These are phyloP conservation scores for Adelognathus sp. DNA, from an alignment of 2,888 invertebrate species.

Conservation along the genomic window DNA sequence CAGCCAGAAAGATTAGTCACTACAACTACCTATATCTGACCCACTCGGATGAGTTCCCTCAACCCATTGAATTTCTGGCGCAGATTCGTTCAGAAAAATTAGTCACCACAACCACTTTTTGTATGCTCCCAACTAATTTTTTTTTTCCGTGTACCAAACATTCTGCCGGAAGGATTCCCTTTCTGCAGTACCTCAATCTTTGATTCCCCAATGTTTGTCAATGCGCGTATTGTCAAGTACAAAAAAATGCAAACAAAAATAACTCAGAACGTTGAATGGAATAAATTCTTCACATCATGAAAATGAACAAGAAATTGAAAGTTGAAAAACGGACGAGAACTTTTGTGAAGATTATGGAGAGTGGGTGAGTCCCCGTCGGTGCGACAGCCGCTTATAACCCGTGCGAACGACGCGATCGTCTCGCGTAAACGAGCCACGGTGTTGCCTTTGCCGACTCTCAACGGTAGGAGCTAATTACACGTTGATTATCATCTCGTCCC, in stretches of 20 bases:
- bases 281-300: not conserved
- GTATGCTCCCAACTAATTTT: no score
- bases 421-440: slow-evolving; percentile 39
- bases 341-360: not conserved
- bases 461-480: slow-evolving; percentile 69
- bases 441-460: slow-evolving; percentile 44
- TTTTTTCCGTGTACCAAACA: no score
- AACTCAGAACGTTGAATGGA: not conserved
- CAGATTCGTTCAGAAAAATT: no score
- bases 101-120: no score
- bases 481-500: slow-evolving; percentile 69
- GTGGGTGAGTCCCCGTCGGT: slow-evolving; percentile 14
- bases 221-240: not conserved
- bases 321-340: slow-evolving; percentile 1
- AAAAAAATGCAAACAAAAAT: not conserved
- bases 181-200: no score
- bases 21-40: no score
- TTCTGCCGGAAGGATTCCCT: no score
- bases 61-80: no score
- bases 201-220: not conserved
- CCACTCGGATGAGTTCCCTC: no score
- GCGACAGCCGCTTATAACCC: not conserved
- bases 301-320: not conserved
- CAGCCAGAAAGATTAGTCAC: no score
- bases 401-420: slow-evolving; percentile 31